Base-by-base conservation (phyloP, 1,140 invertebrate species). In the Cyphomyrmex costatus region DNA sequence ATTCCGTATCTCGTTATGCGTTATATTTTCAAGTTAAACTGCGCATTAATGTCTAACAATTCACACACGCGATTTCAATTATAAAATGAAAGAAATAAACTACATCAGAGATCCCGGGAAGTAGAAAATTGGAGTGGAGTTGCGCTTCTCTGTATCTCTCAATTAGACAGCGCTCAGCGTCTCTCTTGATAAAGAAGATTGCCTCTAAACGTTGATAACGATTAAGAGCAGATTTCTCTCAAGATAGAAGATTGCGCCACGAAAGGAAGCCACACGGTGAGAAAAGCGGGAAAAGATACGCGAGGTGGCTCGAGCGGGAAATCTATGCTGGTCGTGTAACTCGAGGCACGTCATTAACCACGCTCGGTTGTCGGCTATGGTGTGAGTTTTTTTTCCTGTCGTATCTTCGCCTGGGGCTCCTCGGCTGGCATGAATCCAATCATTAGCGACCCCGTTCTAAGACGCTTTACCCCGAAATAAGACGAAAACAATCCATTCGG, bases 391-490 rank as follows among this genome's bases (percentile, higher is more conserved):
- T 70, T 71, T 51, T 33, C 53, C 33, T 14, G 24, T 0, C 56
- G 46, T 27, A 86, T 70, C 53, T 56, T 63, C 21, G 60, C 36
- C 63, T 16, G 46, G 60, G 65, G 80, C 61, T 78, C 12, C 63
- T 63, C 21, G 71, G 14, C 27, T 42, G 30, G 78, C 71, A 84
- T 76, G 73, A 89, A 88, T 74, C 49, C 88, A 68, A 46, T 88
- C 86, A 68, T 89, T 85, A 88, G 27, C 84, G 73, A 85, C 74
- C 82, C 46, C 65, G 77, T 78, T 61, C 21, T 78, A 71, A 56
- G 84, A 66, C 74, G 65, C 85, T 83, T 71, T 83, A 89, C 71
- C 84, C 77, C 66, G 84, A 89, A 89, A 89, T 65, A 89, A 89
- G 77, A 89, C 36, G 36, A 82, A 89, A 86, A 89, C 46, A 80